Percentiles rank a stretch among this genome's conserved stretches.
These are phyloP conservation scores for Troglohyphantes excavatus DNA, from an alignment of 2,888 invertebrate species.

Conservation along the genomic window DNA sequence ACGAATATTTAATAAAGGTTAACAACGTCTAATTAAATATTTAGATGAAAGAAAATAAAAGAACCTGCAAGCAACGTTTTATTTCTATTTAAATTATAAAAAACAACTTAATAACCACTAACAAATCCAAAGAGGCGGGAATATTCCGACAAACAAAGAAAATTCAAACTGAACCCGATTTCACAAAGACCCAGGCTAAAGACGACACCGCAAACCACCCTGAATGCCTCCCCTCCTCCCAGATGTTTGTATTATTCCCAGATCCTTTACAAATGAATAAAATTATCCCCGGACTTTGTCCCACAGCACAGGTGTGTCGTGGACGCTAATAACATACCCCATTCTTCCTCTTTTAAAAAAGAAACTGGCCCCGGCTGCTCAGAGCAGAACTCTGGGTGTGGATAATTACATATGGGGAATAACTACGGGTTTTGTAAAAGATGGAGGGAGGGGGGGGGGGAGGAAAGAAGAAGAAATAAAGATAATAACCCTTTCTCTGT, in stretches of 20 bases:
- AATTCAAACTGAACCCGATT: too few species aligned
- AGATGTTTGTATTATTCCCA: conserved; percentile 65
- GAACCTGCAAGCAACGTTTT: too few species aligned
- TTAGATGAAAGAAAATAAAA: too few species aligned
- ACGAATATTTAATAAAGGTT: too few species aligned
- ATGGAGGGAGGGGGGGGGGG: background rate
- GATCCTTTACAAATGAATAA: conserved; percentile 58
- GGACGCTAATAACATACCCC: conserved; percentile 58
- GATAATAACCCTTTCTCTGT: background rate
- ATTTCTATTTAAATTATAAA: too few species aligned
- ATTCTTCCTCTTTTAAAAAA: conserved; percentile 24
- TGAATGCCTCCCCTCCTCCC: background rate
- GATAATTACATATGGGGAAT: conserved; percentile 4
- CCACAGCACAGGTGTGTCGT: conserved; percentile 67
- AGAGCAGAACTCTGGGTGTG: background rate
- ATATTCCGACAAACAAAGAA: too few species aligned
- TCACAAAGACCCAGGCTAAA: too few species aligned
- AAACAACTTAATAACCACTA: too few species aligned
- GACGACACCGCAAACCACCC: background rate
- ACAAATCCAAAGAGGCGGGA: too few species aligned
- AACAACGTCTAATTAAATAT: too few species aligned
- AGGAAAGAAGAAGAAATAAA: background rate
- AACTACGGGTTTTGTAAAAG: background rate
- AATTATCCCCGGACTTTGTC: conserved; percentile 55
- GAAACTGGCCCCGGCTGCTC: background rate